Percentiles rank a stretch among this genome's conserved stretches.
Evolutionary conservation across 2,113 vertebrate species (phyloP).

Genomic region (Campylomormyrus numenius): DNA sequence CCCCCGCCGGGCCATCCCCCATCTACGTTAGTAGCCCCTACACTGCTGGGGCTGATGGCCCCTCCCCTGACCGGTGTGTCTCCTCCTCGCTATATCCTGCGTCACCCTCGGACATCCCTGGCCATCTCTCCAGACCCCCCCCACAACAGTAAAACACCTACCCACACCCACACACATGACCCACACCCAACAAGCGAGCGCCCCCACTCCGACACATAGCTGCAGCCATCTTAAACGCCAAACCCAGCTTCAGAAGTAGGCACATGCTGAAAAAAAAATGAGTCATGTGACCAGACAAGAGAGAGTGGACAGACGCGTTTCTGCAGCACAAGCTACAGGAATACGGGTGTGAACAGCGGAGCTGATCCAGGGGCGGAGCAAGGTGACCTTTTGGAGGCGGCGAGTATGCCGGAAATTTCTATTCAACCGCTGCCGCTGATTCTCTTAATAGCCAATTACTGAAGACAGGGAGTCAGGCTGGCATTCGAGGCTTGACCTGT

Average conservation of each 20-base stretch:
- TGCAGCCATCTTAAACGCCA: not conserved
- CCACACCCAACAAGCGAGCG: not conserved
- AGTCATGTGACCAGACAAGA: not conserved
- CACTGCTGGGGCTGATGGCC: not conserved
- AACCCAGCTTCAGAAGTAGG: not conserved
- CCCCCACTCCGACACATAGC: not conserved
- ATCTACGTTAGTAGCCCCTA: too few species aligned
- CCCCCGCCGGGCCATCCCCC: not conserved
- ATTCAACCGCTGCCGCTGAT: not conserved
- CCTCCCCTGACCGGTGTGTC: not conserved
- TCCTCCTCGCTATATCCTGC: not conserved
- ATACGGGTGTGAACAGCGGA: not conserved
- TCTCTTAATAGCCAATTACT: slow-evolving; percentile 31
- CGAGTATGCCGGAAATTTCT: not conserved
- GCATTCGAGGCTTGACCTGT: slow-evolving; percentile 21
- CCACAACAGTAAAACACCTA: not conserved
- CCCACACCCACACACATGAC: not conserved
- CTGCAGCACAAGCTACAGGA: not conserved
- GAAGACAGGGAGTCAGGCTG: slow-evolving; percentile 17
- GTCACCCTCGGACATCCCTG: not conserved
- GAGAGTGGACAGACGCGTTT: not conserved
- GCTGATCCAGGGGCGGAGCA: not conserved
- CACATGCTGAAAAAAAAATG: not conserved
- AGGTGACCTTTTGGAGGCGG: not conserved
- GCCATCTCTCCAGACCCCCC: not conserved